Evolutionary conservation across 2,113 vertebrate genomes (phyloP).

Genomic region (Pardalotus punctatus): DNA sequence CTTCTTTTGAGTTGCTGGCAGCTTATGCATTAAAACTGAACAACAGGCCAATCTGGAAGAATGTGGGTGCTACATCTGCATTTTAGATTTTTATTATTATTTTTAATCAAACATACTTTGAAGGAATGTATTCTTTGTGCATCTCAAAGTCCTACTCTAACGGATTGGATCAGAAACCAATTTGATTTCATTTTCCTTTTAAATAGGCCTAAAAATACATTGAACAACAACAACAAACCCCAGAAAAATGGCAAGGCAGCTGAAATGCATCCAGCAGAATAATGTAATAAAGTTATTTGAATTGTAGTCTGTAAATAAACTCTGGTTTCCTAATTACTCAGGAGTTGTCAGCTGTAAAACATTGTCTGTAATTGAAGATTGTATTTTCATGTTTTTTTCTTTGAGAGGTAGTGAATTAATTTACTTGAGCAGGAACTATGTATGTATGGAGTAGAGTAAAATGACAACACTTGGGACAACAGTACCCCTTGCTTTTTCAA

Average conservation of each 20-base stretch:
- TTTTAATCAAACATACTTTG: neutral
- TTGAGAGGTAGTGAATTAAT: neutral
- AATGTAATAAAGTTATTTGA: neutral
- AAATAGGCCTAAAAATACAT: neutral
- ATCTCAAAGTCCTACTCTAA: neutral
- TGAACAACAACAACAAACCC: neutral
- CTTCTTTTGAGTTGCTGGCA: neutral
- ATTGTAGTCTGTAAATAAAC: conserved; percentile 18
- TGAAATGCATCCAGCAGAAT: neutral
- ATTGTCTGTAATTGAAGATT: neutral
- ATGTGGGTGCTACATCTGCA: neutral
- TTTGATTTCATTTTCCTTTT: neutral
- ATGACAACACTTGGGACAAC: neutral
- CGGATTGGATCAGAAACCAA: neutral
- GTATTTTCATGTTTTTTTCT: neutral
- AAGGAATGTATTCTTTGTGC: neutral
- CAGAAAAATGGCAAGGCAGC: neutral
- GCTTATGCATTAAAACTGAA: neutral
- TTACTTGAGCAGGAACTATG: neutral
- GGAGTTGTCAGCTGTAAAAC: neutral
- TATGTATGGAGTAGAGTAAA: neutral
- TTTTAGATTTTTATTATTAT: neutral
- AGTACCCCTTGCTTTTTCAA: neutral
- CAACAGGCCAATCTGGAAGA: neutral
- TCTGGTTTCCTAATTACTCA: neutral